Conservation (phyloP, 2,888 invertebrate genomes). For the Tigriopus californicus region DNA sequence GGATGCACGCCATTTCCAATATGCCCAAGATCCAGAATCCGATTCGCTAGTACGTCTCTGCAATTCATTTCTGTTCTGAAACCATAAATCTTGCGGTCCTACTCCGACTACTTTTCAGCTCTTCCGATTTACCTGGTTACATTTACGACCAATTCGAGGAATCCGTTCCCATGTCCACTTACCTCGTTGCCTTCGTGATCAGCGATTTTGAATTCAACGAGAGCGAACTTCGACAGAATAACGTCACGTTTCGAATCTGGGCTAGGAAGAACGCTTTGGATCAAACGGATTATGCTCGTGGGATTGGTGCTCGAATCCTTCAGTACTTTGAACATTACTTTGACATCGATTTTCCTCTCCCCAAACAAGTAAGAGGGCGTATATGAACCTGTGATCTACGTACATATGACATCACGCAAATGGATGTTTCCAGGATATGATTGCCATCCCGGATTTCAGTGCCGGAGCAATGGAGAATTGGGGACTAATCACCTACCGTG, state of each 20-base stretch:
- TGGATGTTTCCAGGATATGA: slow-evolving; percentile 37
- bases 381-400: too few species aligned
- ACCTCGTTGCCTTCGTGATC: slow-evolving; percentile 65
- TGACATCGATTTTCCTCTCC: slow-evolving; percentile 36
- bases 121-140: slow-evolving; percentile 32
- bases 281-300: slow-evolving; percentile 44
- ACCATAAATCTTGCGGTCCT: too few species aligned
- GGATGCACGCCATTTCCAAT: slow-evolving; percentile 57
- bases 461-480: slow-evolving; percentile 65
- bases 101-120: slow-evolving; percentile 23
- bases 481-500: slow-evolving; percentile 36
- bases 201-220: slow-evolving; percentile 46
- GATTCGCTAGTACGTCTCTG: slow-evolving; percentile 20
- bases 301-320: slow-evolving; percentile 37
- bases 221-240: too few species aligned
- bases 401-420: too few species aligned
- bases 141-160: slow-evolving; percentile 57
- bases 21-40: slow-evolving; percentile 38
- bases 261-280: slow-evolving; percentile 43
- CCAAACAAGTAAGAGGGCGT: slow-evolving; percentile 35
- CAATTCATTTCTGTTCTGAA: slow-evolving; percentile 19
- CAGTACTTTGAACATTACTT: slow-evolving; percentile 40
- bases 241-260: slow-evolving; percentile 38
- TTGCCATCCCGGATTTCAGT: slow-evolving; percentile 37
- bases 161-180: slow-evolving; percentile 72